Percentiles rank a stretch among this genome's conserved stretches.
Evolutionary conservation across 2,113 vertebrate genomes (phyloP).

Genomic region (Cyphomyrus plagiostoma): DNA sequence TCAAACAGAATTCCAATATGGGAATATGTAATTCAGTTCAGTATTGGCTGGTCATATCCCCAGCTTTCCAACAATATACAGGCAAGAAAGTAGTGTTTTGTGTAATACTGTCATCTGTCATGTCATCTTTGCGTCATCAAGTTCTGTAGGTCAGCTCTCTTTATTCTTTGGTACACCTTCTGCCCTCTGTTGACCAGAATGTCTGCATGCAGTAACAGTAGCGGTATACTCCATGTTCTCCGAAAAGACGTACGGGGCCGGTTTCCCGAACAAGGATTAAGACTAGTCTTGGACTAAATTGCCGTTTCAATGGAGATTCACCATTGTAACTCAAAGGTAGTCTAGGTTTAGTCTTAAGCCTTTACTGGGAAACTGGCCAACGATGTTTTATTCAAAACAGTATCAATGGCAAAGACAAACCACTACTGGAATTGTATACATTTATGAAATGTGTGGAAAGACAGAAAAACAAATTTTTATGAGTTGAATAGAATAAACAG

Average conservation of each 20-base stretch:
- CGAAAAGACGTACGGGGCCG: background rate
- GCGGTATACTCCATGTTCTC: background rate
- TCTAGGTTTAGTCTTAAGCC: no score
- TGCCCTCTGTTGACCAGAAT: background rate
- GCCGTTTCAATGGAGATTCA: no score
- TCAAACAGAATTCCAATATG: background rate
- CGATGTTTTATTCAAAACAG: background rate
- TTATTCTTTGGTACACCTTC: background rate
- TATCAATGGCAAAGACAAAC: background rate
- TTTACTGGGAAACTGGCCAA: no score
- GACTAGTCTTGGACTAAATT: no score
- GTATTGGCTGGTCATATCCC: background rate
- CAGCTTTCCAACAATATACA: background rate
- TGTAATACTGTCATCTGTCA: background rate
- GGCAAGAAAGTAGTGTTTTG: background rate
- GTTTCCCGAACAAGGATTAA: no score
- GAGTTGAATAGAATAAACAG: background rate
- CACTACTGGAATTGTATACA: background rate
- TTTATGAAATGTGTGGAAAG: background rate
- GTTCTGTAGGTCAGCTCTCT: background rate
- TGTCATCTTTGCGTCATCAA: background rate
- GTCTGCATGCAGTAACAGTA: background rate
- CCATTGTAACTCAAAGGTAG: no score
- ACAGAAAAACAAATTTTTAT: background rate
- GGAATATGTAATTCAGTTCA: background rate